Percentiles rank a stretch among this genome's conserved stretches.
Conservation (phyloP, 1,140 invertebrate genomes). For the Mamestra configurata region DNA sequence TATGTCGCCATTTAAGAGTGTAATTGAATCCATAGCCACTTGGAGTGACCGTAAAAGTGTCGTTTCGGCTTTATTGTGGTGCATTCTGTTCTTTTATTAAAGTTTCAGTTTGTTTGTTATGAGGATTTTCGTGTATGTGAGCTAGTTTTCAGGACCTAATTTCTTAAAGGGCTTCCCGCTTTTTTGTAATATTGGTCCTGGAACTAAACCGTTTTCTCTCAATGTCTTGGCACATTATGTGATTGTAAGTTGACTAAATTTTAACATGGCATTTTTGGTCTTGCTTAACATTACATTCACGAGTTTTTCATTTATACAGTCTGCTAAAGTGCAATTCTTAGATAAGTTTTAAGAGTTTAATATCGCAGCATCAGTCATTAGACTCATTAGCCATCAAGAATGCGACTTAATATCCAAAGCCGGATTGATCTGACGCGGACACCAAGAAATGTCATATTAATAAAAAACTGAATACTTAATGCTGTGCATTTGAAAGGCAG, state of each 20-base stretch:
- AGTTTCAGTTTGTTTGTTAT: conserved; percentile 11
- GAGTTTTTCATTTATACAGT: neutral
- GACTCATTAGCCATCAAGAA: conserved; percentile 17
- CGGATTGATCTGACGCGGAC: conserved; percentile 3
- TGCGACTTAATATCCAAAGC: conserved; percentile 21
- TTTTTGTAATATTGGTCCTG: neutral
- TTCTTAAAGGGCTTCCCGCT: too few relatives aligned
- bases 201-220: too few relatives aligned
- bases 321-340: conserved; percentile 5
- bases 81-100: conserved; percentile 29
- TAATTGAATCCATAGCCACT: conserved; percentile 29
- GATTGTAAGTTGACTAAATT: neutral
- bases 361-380: conserved; percentile 6
- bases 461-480: conserved; percentile 17
- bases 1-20: conserved; percentile 29
- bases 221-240: too few relatives aligned
- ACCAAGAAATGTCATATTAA: conserved; percentile 12
- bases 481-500: conserved; percentile 8
- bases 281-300: neutral
- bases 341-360: neutral
- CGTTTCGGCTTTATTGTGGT: neutral
- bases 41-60: conserved; percentile 29
- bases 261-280: neutral
- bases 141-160: neutral
- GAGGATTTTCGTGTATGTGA: neutral